Evolutionary conservation across 1,140 invertebrate species (phyloP), one percentile per base, ranked within the genome.

Genomic region (Drosophila elegans): DNA sequence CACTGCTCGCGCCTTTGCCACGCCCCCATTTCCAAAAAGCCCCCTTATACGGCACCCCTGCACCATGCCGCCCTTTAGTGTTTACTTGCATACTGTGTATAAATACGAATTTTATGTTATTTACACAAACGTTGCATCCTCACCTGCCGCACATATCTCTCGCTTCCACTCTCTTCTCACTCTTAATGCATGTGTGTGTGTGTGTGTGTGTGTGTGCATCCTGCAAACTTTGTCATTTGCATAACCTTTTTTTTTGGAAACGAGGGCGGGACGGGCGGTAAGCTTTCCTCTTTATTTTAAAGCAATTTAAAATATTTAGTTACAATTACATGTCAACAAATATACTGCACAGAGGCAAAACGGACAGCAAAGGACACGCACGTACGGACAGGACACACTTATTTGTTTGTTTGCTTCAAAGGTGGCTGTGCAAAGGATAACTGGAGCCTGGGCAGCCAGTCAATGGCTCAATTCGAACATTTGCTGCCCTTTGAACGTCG

Each of bases 231-330:
- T 88, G 83, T 89, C 83, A 88, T 88, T 88, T 88, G 83, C 83
- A 88, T 88, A 88, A 88, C 83, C 84, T 88, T 89, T 75, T 75
- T 89, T 75, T 75, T 52, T 49, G 67, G 11, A 34, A 21, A 32
- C 4, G 34, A 49, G 29, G 12, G 25, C 12, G 13, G 27, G 34
- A 39, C 13, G 36, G 52, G 38, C 32, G 51, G 27, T 53, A 68
- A 60, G 55, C 53, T 52, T 38, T 51, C 54, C 78, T 78, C 79
- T 88, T 88, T 88, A 88, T 88, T 88, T 88, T 89, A 89, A 88
- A 89, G 84, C 83, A 88, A 88, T 89, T 88, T 88, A 89, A 88
- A 89, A 88, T 88, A 88, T 88, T 88, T 88, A 88, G 83, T 88
- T 88, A 81, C 83, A 88, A 88, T 88, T 88, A 89, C 84, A 88